Evolutionary conservation across 1,140 invertebrate genomes (phyloP).

Genomic region (Zelostemma sp.): DNA sequence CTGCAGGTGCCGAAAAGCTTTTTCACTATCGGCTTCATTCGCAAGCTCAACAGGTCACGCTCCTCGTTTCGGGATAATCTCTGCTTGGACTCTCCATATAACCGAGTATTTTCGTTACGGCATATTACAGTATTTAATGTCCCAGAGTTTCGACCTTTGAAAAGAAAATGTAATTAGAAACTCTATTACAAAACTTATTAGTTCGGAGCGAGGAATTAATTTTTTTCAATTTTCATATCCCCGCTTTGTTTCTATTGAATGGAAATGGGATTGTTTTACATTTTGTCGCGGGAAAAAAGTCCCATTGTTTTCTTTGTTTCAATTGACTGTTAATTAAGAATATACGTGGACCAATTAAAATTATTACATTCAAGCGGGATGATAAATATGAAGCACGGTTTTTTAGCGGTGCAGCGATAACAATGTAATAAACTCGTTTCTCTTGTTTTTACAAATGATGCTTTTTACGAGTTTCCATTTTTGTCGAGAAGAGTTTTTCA

Average conservation of each 20-base stretch:
- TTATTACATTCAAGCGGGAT: background rate
- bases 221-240: no score
- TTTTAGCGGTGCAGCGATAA: background rate
- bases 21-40: conserved; percentile 31
- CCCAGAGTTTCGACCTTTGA: no score
- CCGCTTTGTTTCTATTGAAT: background rate
- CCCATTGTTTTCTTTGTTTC: no score
- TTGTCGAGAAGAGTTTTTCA: background rate
- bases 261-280: no score
- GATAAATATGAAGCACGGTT: background rate
- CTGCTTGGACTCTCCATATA: conserved; percentile 7
- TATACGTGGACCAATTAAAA: background rate
- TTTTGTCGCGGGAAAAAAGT: no score
- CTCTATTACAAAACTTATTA: no score
- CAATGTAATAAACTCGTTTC: background rate
- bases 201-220: no score
- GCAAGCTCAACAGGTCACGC: conserved; percentile 46
- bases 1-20: conserved; percentile 30
- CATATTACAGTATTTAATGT: no score
- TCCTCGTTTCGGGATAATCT: conserved; percentile 25
- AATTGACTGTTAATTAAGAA: background rate
- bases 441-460: background rate
- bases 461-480: background rate
- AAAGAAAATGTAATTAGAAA: no score
- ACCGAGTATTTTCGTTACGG: background rate